Conservation (phyloP, 2,797 vertebrate genomes). For the Glossophaga mutica region DNA sequence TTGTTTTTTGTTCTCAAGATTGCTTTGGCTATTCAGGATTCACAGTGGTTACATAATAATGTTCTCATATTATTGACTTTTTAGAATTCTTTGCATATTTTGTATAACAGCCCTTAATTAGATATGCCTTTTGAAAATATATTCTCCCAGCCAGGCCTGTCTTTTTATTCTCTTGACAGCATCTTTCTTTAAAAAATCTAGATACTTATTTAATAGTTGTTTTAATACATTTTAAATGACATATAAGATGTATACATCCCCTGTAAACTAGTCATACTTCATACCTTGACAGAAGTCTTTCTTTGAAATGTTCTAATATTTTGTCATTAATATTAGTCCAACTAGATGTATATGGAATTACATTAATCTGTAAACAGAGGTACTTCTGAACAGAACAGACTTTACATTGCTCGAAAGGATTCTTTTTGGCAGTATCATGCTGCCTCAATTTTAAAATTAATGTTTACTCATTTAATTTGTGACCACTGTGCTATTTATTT, state of each 20-base stretch:
- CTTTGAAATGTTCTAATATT: conserved; percentile 61
- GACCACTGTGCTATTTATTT: conserved; percentile 75
- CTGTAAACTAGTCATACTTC: conserved; percentile 10
- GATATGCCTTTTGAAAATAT: not conserved
- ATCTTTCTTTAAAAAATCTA: no score
- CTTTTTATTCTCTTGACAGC: not conserved
- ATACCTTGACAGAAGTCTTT: conserved; percentile 59
- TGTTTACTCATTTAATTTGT: conserved; percentile 70
- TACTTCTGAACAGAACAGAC: conserved; percentile 67
- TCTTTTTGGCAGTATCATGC: conserved; percentile 43
- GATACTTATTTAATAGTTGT: conserved; percentile 32
- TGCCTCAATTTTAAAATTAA: conserved; percentile 76
- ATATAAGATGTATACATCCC: conserved; percentile 16
- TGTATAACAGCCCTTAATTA: not conserved
- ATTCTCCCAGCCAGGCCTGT: not conserved
- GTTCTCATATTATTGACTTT: not conserved
- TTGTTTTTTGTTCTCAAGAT: not conserved
- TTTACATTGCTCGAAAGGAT: conserved; percentile 62
- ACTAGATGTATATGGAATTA: conserved; percentile 68
- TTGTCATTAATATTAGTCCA: conserved; percentile 43
- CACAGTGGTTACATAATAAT: not conserved
- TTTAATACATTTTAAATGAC: conserved; percentile 41
- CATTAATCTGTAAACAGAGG: conserved; percentile 71
- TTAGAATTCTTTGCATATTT: not conserved
- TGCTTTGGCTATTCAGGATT: not conserved